Conservation (phyloP, 2,888 invertebrate genomes). For the Plemyria rubiginata region DNA sequence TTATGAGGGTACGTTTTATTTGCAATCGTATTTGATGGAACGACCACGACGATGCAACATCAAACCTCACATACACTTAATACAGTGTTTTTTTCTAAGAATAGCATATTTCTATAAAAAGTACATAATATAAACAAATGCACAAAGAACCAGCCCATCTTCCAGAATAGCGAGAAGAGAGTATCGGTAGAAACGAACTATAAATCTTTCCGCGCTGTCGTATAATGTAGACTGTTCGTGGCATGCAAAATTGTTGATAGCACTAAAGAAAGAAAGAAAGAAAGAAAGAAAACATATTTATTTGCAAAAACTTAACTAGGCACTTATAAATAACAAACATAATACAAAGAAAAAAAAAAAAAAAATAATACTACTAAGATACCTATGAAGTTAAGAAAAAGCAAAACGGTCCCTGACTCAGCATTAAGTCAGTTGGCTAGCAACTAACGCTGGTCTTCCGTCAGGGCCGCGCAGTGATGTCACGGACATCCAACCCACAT, state of each 20-base stretch:
- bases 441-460: too few species aligned
- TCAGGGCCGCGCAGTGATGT: too few species aligned
- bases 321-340: too few species aligned
- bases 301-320: too few species aligned
- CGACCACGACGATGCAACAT: background rate
- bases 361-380: too few species aligned
- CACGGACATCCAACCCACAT: too few species aligned
- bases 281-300: too few species aligned
- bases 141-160: slow-evolving; percentile 17
- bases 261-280: too few species aligned
- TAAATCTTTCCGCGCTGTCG: slow-evolving; percentile 35
- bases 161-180: slow-evolving; percentile 15
- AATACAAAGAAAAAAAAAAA: too few species aligned
- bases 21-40: background rate
- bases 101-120: slow-evolving; percentile 2
- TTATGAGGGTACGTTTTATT: background rate
- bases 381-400: too few species aligned
- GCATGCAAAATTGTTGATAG: slow-evolving; percentile 66
- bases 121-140: slow-evolving; percentile 24
- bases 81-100: background rate
- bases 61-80: background rate
- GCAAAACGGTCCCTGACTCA: too few species aligned
- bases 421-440: too few species aligned
- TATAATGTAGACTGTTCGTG: slow-evolving; percentile 47
- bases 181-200: slow-evolving; percentile 29